phyloP scores from a whole-genome alignment of 2,113 vertebrate genomes.

The Toxotes chatareus region DNA sequence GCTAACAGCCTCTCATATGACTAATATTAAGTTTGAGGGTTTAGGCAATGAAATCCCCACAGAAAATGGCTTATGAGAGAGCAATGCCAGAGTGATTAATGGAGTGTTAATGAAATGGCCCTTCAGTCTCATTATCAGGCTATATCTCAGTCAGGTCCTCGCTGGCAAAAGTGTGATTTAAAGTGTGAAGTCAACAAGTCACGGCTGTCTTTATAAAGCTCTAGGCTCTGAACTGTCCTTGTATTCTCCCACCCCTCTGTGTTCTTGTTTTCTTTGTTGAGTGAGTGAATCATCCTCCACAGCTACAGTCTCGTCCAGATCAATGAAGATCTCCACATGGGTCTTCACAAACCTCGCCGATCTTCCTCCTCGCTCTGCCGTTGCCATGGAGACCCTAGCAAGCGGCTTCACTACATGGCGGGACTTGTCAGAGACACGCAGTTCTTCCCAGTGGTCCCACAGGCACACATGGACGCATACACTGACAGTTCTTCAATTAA shows the following conservation, averaged over 20 bases:
- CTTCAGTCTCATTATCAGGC: not conserved
- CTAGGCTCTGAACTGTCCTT: not conserved
- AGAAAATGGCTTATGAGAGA: conserved; percentile 7
- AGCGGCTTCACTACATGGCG: conserved; percentile 20
- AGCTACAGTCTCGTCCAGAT: conserved; percentile 53
- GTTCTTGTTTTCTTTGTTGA: conserved; percentile 57
- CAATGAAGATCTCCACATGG: conserved; percentile 71
- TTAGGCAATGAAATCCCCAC: not conserved
- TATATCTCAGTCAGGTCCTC: not conserved
- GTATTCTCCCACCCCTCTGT: conserved; percentile 33
- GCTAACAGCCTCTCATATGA: not conserved
- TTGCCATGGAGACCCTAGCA: conserved; percentile 72
- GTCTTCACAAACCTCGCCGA: conserved; percentile 46
- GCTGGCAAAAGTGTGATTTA: conserved; percentile 16
- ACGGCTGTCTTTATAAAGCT: conserved; percentile 15
- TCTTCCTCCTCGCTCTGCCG: conserved; percentile 48
- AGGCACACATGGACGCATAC: not conserved
- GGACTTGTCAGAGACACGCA: conserved; percentile 41
- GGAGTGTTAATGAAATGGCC: conserved; percentile 16
- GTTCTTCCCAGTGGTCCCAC: conserved; percentile 10
- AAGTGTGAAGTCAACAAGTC: conserved; percentile 30
- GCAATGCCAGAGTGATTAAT: conserved; percentile 2
- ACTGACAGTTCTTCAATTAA: conserved; percentile 23
- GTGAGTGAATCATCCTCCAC: conserved; percentile 61
- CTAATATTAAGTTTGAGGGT: not conserved